Evolutionary conservation across 35 echinoderm and acorn worm genomes (phyloP).

Genomic region (Lytechinus pictus): DNA sequence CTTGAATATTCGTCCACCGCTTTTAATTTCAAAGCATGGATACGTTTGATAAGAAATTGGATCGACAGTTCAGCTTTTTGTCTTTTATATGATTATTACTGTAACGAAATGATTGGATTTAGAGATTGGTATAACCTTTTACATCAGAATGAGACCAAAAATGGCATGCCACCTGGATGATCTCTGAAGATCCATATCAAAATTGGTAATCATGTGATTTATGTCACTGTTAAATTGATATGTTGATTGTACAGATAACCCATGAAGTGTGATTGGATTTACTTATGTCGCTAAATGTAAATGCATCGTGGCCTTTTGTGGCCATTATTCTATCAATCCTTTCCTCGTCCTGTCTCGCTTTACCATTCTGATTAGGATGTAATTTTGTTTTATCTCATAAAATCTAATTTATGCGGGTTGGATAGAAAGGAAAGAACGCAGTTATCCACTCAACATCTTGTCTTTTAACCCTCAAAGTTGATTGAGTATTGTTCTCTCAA

Average conservation of each 20-base stretch:
- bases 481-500: background rate
- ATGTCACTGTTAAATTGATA: background rate
- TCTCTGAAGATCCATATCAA: background rate
- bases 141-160: background rate
- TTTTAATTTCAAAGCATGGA: background rate
- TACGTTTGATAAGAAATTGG: background rate
- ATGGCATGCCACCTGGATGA: background rate
- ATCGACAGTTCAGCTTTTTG: background rate
- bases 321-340: background rate
- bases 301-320: background rate
- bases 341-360: background rate
- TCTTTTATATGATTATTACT: background rate
- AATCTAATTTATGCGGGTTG: background rate
- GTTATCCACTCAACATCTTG: background rate
- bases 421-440: background rate
- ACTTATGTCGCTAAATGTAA: constrained; percentile 4
- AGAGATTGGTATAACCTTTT: background rate
- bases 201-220: background rate
- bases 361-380: background rate
- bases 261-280: background rate
- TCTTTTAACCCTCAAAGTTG: background rate
- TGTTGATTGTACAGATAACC: background rate
- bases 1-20: background rate
- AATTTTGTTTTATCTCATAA: constrained; percentile 15
- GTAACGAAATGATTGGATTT: background rate